Evolutionary conservation across 53 echinoderm and acorn worm species (phyloP).

Genomic region (Holothuria scabra): DNA sequence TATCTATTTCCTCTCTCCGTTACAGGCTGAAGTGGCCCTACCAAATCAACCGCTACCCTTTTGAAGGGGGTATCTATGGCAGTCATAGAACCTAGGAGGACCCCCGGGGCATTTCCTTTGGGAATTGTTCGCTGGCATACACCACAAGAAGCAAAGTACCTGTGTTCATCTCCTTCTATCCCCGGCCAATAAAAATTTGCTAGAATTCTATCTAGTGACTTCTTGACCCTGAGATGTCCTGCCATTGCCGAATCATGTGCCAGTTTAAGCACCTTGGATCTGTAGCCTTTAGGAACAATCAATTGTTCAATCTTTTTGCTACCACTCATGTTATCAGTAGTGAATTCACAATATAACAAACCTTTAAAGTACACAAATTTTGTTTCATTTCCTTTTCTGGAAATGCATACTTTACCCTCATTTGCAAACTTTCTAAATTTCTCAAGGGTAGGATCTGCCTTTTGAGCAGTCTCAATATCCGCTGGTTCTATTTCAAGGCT

Average conservation of each 20-base stretch:
- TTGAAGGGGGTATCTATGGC: constrained; percentile 51
- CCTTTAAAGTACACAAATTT: neutral
- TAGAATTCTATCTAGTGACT: constrained; percentile 39
- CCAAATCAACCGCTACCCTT: constrained; percentile 38
- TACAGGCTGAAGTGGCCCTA: constrained; percentile 40
- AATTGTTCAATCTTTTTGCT: constrained; percentile 40
- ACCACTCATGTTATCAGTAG: constrained; percentile 3
- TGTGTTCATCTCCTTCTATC: constrained; percentile 43
- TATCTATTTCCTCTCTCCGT: constrained; percentile 43
- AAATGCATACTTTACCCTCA: neutral
- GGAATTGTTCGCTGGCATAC: constrained; percentile 53
- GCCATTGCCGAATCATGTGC: too few relatives aligned
- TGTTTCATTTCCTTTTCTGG: neutral
- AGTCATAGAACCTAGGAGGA: constrained; percentile 41
- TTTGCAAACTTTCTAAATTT: constrained; percentile 12
- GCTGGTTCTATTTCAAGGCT: neutral
- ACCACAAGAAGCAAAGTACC: constrained; percentile 57
- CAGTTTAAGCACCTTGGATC: constrained; percentile 39
- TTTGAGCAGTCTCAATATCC: constrained; percentile 8
- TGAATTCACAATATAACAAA: constrained; percentile 7
- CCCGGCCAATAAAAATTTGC: constrained; percentile 63
- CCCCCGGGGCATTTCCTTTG: constrained; percentile 53
- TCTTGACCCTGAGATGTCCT: constrained; percentile 48
- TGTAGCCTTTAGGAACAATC: constrained; percentile 48
- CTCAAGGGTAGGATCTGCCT: neutral